Evolutionary conservation across 2,797 vertebrate species (phyloP).

Genomic region (Hydrolagus colliei): DNA sequence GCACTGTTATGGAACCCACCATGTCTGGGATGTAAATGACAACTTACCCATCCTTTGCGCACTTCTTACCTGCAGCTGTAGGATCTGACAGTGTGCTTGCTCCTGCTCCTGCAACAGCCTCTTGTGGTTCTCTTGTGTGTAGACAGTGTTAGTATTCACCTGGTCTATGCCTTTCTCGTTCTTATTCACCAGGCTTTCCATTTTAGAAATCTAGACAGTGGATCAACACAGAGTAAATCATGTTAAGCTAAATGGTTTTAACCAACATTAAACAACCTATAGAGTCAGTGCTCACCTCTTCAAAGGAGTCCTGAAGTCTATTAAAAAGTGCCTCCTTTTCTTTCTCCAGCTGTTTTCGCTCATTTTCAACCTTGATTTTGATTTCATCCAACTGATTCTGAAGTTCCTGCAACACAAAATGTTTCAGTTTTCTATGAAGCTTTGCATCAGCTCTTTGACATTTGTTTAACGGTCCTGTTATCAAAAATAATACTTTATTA

Average conservation of each 20-base stretch:
- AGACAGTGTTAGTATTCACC: not conserved
- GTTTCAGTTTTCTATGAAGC: not conserved
- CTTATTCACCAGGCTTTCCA: constrained; percentile 50
- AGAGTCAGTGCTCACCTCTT: constrained; percentile 60
- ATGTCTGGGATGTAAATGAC: no score
- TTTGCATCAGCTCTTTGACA: not conserved
- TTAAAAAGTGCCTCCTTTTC: constrained; percentile 65
- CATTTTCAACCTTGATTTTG: constrained; percentile 62
- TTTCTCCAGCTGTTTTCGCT: constrained; percentile 62
- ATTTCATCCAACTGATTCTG: constrained; percentile 66
- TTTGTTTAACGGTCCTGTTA: not conserved
- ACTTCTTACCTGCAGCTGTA: constrained; percentile 40
- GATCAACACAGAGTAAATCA: not conserved
- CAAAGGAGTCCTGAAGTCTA: constrained; percentile 68
- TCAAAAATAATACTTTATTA: not conserved
- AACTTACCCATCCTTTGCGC: not conserved
- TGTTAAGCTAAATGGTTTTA: not conserved
- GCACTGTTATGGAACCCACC: no score
- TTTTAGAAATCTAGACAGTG: constrained; percentile 50
- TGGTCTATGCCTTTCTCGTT: constrained; percentile 38
- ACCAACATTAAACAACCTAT: not conserved
- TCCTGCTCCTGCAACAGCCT: constrained; percentile 54
- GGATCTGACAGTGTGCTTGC: constrained; percentile 40
- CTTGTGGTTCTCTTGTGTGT: constrained; percentile 42
- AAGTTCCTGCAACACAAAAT: constrained; percentile 49